Base-by-base conservation (phyloP, 2,888 invertebrate species). In the Steinernema hermaphroditum region DNA sequence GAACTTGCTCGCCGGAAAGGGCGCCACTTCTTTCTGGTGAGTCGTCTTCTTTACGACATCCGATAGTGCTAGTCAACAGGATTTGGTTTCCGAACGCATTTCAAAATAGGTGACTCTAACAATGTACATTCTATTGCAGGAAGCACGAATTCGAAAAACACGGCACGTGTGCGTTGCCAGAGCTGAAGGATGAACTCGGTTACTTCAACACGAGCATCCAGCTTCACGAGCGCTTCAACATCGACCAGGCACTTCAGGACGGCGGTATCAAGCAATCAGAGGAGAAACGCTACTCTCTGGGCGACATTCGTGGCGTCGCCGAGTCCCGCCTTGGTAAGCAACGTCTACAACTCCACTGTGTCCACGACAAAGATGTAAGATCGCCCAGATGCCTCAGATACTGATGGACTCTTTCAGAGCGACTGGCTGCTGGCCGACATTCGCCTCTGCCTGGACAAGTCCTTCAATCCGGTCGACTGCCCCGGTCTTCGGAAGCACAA, bases 141-240 rank as follows among this genome's bases (percentile, higher is more conserved):
- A 81, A 81, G 43, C 81, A 81, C 74, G 81, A 81, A 54, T 81
- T 76, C 19, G 81, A 81, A 16, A 81, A 81, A 69, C 81, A 81
- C 70, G 81, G 81, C 24, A 81, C 81, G 1, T 81, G 81, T 74
- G 76, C 76, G 19, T 76, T 78, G 49, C 74, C 72, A 9, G 75
- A 77, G 37, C 69, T 62, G 46, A 27, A 49, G 1, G 73, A 77
- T 43, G 73, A 73, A n/a, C 62, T 62, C 8, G 62, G 62, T 9
- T 62, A 62, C 62, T 62, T 62, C 62, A 62, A 62, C 62, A 62
- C 62, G 16, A 29, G 29, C 16, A 32, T 62, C 32, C 16, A 16
- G 29, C 29, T 62, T 2, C 62, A 62, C n/a, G 62, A 62, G 29
- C 22, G 27, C 16, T 62, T 29, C 62, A 62, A 62, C 34, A 62